Evolutionary conservation across 2,113 vertebrate species (phyloP), one percentile per base, ranked within the genome.

Genomic region (Oenanthe oenanthe): DNA sequence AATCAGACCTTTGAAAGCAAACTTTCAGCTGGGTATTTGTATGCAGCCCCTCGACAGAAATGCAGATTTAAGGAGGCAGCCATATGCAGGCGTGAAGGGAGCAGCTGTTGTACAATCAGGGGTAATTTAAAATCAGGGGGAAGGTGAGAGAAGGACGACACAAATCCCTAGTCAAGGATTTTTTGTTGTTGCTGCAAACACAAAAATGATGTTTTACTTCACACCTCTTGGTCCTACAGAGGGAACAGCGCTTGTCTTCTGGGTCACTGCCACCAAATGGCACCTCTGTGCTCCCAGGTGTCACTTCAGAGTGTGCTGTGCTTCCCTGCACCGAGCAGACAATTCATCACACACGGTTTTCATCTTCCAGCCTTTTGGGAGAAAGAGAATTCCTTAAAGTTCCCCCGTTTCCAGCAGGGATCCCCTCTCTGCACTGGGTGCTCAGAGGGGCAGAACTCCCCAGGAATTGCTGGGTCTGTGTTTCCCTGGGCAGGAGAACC

Each of bases 61-160:
- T 65, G 92, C 88, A 75, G 96, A 97, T 92, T 95, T 88, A 86
- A 79, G 83, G 93, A 95, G 82, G 92, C 80, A 94, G 96, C 92
- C 96, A 97, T 94, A 92, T 94, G 95, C 91, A 94, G 25, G 63
- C 81, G 78, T 43, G 94, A 96, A 95, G 95, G 96, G 87, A 95
- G 96, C 97, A 97, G 97, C 96, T 97, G 96, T 85, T 97, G 72
- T 70, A 86, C 83, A 93, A 95, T 95, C 96, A 96, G 88, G 85
- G 63, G 89, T 90, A 92, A 97, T 97, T 97, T 96, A 93, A 95
- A 96, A 96, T 47, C 77, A 92, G 88, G 81, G 71, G 89, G 88
- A 96, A 97, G 96, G 96, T 89, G 94, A 95, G 32, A 34, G 94
- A 96, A 97, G 97, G 94, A 97, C 88, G 97, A 89, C 82, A 75